These are phyloP conservation scores for Sarcophaga carnaria DNA, from an alignment of 2,888 invertebrate species.

Conservation along the genomic window DNA sequence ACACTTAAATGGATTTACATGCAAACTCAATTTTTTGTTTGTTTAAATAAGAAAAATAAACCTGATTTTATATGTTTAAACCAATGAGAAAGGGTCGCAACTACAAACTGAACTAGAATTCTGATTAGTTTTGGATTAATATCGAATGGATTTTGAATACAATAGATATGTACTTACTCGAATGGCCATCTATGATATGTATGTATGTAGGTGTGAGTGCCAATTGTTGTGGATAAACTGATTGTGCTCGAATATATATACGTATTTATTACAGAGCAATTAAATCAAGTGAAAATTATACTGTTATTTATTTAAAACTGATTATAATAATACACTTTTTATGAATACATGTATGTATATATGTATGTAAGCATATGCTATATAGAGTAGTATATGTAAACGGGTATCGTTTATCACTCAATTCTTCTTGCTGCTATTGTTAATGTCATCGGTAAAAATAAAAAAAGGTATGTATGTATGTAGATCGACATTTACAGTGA, in stretches of 20 bases:
- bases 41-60: no score
- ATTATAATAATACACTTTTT: neutral
- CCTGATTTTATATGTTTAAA: no score
- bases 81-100: no score
- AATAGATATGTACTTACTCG: no score
- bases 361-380: no score
- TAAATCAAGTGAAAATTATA: constrained; percentile 21
- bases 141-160: no score
- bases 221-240: neutral
- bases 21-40: no score
- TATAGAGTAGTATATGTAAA: no score
- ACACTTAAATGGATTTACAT: no score
- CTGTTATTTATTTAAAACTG: constrained; percentile 7
- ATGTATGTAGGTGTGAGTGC: neutral
- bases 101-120: no score
- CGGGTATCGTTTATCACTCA: neutral
- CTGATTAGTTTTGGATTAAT: no score
- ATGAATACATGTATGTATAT: neutral
- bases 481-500: neutral
- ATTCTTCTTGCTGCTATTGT: neutral
- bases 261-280: neutral
- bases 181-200: no score
- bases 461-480: neutral
- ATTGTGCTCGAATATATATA: neutral
- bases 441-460: neutral